phyloP scores from a whole-genome alignment of 35 echinoderm and acorn worm species.

The Stichopus chloronotus region DNA sequence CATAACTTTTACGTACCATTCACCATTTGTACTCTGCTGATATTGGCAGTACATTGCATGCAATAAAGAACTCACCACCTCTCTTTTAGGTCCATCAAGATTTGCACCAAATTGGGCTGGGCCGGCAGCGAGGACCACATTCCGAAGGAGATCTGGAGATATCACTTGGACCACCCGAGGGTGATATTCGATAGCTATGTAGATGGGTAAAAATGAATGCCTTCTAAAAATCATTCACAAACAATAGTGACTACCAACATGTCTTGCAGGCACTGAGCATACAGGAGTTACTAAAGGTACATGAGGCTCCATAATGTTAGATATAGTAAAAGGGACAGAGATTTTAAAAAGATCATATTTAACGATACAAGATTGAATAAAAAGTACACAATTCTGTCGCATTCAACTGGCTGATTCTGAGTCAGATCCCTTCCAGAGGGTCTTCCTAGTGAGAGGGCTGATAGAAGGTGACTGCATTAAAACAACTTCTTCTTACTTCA shows the following conservation, averaged over 20 bases:
- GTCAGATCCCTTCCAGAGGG: no score
- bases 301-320: neutral
- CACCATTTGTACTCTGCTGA: no score
- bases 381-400: no score
- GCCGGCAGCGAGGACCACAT: slow-evolving; percentile 81
- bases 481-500: no score
- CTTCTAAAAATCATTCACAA: no score
- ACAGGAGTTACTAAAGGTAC: neutral
- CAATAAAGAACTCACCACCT: slow-evolving; percentile 35
- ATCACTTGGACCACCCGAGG: slow-evolving; percentile 88
- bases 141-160: slow-evolving; percentile 59
- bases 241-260: neutral
- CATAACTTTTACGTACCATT: no score
- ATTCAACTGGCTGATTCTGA: no score
- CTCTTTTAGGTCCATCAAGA: slow-evolving; percentile 62
- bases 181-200: slow-evolving; percentile 75
- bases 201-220: neutral
- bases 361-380: no score
- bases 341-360: no score
- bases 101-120: slow-evolving; percentile 95
- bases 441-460: no score
- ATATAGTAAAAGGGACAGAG: neutral
- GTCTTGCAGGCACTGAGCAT: neutral
- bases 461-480: no score
- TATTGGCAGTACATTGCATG: no score